Percentiles rank a stretch among this genome's conserved stretches.
Conservation (phyloP, 2,888 invertebrate species). For the Tetramorium bicarinatum region DNA sequence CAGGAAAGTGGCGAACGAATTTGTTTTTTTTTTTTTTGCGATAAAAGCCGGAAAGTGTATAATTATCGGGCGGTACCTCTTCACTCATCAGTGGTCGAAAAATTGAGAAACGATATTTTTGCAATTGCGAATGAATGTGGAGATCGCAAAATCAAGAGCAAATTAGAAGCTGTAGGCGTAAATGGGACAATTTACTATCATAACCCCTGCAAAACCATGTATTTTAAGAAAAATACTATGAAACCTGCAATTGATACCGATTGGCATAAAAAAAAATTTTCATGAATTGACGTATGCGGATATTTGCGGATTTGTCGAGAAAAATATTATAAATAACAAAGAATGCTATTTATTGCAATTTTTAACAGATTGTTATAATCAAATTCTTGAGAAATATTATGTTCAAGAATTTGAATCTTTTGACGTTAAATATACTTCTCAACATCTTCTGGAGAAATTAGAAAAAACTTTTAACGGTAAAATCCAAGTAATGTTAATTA, state of each 20-base stretch:
- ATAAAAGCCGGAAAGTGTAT: not conserved
- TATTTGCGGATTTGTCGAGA: conserved; percentile 18
- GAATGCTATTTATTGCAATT: conserved; percentile 3
- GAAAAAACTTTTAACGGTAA: conserved; percentile 14
- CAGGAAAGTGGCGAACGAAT: conserved; percentile 5
- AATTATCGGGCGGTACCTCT: not conserved
- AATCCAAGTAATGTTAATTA: conserved; percentile 24
- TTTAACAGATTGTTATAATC: not conserved
- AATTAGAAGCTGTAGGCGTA: not conserved
- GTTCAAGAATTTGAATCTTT: not conserved
- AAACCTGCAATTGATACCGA: conserved; percentile 6
- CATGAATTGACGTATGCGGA: conserved; percentile 16
- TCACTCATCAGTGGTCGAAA: not conserved
- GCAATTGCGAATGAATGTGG: conserved; percentile 3
- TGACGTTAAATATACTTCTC: conserved; percentile 13
- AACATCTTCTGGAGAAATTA: conserved; percentile 24
- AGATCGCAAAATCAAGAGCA: not conserved
- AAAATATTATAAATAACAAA: conserved; percentile 17
- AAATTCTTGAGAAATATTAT: not conserved
- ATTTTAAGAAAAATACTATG: not conserved
- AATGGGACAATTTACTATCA: not conserved
- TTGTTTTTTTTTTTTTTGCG: conserved; percentile 10
- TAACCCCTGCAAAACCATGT: not conserved
- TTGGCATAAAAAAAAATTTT: conserved; percentile 35
- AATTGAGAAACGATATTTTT: not conserved